Percentiles rank a stretch among this genome's conserved stretches.
phyloP scores from a whole-genome alignment of 2,888 invertebrate species.

The Ichneumon xanthorius region DNA sequence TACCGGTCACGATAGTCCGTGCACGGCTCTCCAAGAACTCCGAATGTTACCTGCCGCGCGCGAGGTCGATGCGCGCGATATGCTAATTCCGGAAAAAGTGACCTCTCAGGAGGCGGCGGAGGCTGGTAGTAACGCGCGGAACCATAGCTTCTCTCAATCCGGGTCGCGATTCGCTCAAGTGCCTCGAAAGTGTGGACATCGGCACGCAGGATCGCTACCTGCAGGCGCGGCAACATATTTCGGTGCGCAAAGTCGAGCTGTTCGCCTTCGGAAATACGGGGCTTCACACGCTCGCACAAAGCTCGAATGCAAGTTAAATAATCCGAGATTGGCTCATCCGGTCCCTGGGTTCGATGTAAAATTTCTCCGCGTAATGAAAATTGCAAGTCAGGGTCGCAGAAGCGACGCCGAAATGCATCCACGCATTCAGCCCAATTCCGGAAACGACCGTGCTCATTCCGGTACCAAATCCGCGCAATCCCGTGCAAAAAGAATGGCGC shows the following conservation, averaged over 20 bases:
- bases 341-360: neutral
- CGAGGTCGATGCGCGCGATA: neutral
- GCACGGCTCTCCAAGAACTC: no score
- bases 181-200: no score
- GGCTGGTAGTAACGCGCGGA: no score
- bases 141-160: no score
- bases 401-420: neutral
- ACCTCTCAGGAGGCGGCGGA: no score
- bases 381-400: neutral
- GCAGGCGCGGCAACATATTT: neutral
- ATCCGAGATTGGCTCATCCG: neutral
- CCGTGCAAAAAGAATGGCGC: constrained; percentile 36
- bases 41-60: no score
- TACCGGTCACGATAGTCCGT: no score
- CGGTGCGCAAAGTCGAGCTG: neutral
- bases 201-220: neutral
- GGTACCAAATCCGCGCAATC: constrained; percentile 15
- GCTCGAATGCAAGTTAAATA: neutral
- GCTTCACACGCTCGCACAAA: neutral
- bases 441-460: neutral
- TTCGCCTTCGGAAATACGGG: neutral
- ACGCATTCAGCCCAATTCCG: neutral
- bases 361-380: constrained; percentile 6
- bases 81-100: no score
- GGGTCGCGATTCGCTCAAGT: no score